Conservation (phyloP, 2,113 vertebrate species). For the Campylomormyrus tamandua region DNA sequence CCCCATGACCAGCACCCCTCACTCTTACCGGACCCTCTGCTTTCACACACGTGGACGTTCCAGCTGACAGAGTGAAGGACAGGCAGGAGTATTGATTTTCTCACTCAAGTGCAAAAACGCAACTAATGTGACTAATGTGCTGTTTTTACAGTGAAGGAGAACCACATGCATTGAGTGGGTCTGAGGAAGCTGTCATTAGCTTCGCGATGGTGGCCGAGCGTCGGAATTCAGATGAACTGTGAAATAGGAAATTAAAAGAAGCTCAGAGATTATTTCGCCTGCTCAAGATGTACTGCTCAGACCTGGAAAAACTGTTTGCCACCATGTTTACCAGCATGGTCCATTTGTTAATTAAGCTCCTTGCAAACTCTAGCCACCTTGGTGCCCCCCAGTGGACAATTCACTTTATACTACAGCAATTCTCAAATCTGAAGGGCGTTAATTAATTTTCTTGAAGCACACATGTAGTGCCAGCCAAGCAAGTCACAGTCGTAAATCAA, state of each 20-base stretch:
- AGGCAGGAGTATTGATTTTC: background rate
- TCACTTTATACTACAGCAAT: background rate
- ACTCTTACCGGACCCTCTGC: background rate
- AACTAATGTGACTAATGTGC: background rate
- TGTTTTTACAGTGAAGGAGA: background rate
- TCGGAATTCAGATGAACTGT: background rate
- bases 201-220: background rate
- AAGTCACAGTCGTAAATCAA: background rate
- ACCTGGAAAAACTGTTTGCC: background rate
- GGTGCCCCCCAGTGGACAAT: background rate
- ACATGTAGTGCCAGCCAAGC: background rate
- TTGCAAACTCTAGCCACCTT: background rate
- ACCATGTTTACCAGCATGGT: background rate
- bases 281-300: background rate
- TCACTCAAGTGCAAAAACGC: background rate
- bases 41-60: background rate
- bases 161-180: too few species aligned
- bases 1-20: background rate
- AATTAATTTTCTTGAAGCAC: background rate
- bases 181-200: background rate
- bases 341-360: constrained; percentile 2
- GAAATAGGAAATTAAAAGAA: background rate
- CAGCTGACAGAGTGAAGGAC: background rate
- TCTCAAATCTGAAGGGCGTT: background rate
- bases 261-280: background rate